Evolutionary conservation across 1,140 invertebrate genomes (phyloP), one percentile per base, ranked within the genome.

Genomic region (Stegodyphus dumicola): DNA sequence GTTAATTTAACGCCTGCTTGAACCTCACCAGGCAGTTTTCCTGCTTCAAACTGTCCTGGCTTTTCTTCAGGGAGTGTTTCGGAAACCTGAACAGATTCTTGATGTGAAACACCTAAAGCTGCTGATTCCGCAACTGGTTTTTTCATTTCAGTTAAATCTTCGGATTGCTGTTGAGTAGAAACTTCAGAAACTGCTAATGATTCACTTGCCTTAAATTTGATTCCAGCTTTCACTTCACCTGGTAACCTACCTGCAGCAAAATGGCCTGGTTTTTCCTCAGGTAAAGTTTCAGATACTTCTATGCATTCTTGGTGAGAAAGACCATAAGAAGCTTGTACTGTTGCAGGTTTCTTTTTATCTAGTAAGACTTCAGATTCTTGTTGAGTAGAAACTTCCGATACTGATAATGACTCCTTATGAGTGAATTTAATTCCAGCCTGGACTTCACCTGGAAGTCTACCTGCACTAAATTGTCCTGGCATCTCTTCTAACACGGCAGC

Each of bases 401-500:
- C 81, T 56, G 85, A 54, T 18, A 88, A 69, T 10, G 85, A 75
- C 54, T 87, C 69, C 56, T 88, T 66, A 56, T 77, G 77, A 6
- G 83, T 86, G 7, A 60, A 75, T 65, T 77, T 80, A n/a, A 86
- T n/a, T 65, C 73, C 83, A 51, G 84, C 84, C n/a, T 83, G 64
- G 10, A 74, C 60, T 76, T 84, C 84, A 52, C 76, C 84, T 11
- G 87, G 87, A 7, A 86, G 33, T 70, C 69, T 56, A 13, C 76
- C 85, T 18, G 85, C 64, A 18, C 49, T 93, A 89, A 97, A 96
- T 89, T 96, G 95, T 91, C 95, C 94, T 13, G 95, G 94, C n/a
- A 54, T 67, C 60, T 85, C 81, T 77, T 93, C 93, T 89, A 96
- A 94, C 81, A 95, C 93, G 11, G 94, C 93, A 84, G 92, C 56